phyloP scores from a whole-genome alignment of 1,140 invertebrate species.

The Panonychus citri region DNA sequence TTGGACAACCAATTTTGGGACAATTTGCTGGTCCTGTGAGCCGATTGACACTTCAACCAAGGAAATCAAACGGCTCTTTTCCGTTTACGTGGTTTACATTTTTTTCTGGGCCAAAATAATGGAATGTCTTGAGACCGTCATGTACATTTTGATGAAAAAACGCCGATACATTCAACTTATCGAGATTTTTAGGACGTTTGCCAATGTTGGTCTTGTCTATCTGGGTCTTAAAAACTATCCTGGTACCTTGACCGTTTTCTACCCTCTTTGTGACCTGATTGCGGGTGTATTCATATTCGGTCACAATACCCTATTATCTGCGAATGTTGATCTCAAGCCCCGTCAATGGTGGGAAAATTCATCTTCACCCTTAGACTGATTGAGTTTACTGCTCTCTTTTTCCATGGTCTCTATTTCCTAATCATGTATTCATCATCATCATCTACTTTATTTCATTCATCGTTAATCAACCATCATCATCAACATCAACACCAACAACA shows the following conservation, averaged over 20 bases:
- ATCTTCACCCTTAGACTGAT: neutral
- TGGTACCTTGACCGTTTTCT: neutral
- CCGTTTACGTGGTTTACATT: neutral
- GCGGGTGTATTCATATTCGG: neutral
- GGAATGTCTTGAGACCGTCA: neutral
- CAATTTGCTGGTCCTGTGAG: slow-evolving; percentile 25
- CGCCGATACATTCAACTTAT: neutral
- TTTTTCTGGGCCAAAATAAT: neutral
- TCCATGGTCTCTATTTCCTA: neutral
- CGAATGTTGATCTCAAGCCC: neutral
- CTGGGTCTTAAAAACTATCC: neutral
- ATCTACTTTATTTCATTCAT: no score
- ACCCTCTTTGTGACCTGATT: neutral
- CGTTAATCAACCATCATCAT: no score
- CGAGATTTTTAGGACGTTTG: neutral
- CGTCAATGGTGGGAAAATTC: neutral
- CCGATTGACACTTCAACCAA: neutral
- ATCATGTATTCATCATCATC: neutral
- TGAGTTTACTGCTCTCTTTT: neutral
- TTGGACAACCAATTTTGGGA: slow-evolving; percentile 2
- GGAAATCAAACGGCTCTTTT: neutral
- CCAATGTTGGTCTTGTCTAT: neutral
- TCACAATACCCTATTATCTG: neutral
- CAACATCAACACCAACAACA: no score
- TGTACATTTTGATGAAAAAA: neutral